Evolutionary conservation across 2,113 vertebrate species (phyloP).

Genomic region (Aplodontia rufa): DNA sequence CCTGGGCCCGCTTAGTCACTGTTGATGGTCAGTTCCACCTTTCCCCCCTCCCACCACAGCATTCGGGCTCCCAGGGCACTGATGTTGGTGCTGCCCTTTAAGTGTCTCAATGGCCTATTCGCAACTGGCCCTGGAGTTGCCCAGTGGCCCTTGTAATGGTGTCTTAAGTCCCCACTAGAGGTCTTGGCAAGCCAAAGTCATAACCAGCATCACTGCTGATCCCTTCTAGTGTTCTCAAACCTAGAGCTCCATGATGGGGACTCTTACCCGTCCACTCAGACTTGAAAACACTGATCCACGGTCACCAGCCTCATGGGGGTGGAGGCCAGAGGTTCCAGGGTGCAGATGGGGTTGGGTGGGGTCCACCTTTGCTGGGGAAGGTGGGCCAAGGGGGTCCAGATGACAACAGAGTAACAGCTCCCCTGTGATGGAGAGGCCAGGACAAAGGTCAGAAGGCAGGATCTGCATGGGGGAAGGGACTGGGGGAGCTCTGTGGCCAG

Average conservation of each 20-base stretch:
- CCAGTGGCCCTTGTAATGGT: not conserved
- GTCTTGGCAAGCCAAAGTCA: not conserved
- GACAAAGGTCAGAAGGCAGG: not conserved
- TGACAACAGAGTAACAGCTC: rapidly evolving
- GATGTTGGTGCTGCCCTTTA: rapidly evolving
- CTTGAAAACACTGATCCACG: no score
- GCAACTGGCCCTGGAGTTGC: not conserved
- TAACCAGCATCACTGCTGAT: not conserved
- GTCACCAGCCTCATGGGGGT: not conserved
- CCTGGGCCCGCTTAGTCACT: rapidly evolving
- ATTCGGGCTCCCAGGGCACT: not conserved
- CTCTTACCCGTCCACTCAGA: not conserved
- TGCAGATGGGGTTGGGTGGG: no score
- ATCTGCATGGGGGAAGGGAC: no score
- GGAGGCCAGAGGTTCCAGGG: not conserved
- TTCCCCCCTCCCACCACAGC: not conserved
- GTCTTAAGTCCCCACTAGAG: not conserved
- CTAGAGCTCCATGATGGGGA: not conserved
- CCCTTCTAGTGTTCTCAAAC: not conserved
- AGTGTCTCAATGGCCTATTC: not conserved
- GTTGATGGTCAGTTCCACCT: not conserved
- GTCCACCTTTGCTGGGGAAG: not conserved
- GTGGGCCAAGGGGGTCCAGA: not conserved
- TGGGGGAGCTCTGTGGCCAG: no score
- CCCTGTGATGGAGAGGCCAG: not conserved